phyloP scores from a whole-genome alignment of 2,888 invertebrate species.

The Hyppa rectilinea region DNA sequence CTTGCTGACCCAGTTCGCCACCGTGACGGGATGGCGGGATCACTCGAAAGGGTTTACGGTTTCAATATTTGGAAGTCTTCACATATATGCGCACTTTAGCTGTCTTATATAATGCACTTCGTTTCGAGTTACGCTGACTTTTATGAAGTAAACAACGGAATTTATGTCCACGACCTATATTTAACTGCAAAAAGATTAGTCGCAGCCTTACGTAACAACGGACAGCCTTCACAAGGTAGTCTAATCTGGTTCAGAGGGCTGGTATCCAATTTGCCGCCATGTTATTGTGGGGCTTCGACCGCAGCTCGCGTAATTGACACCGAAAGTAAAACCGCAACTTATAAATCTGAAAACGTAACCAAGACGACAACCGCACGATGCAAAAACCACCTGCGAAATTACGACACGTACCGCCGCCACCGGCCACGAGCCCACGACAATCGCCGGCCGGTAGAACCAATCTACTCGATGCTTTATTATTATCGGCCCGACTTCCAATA shows the following conservation, averaged over 20 bases:
- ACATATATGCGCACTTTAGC: conserved; percentile 71
- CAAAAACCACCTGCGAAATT: conserved; percentile 79
- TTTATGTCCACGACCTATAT: conserved; percentile 76
- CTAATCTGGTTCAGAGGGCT: conserved; percentile 85
- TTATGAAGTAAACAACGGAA: conserved; percentile 67
- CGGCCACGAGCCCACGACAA: conserved; percentile 67
- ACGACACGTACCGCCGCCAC: conserved; percentile 75
- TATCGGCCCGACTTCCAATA: conserved; percentile 82
- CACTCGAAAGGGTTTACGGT: conserved; percentile 85
- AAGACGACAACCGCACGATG: conserved; percentile 73
- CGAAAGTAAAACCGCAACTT: conserved; percentile 84
- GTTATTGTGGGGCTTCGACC: conserved; percentile 86
- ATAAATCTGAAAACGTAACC: conserved; percentile 80
- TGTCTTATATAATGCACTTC: conserved; percentile 71
- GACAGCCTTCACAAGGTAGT: conserved; percentile 82
- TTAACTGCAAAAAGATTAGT: conserved; percentile 73
- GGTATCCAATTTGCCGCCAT: conserved; percentile 87
- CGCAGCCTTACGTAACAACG: conserved; percentile 77
- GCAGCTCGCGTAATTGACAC: conserved; percentile 86
- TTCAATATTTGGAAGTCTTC: conserved; percentile 85
- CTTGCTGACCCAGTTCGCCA: conserved; percentile 84
- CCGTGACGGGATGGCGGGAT: conserved; percentile 77
- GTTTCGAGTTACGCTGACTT: conserved; percentile 65
- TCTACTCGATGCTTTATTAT: conserved; percentile 84
- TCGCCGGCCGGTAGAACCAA: conserved; percentile 75